Evolutionary conservation across 2,797 vertebrate genomes (phyloP).

Genomic region (Phylloscopus collybita): DNA sequence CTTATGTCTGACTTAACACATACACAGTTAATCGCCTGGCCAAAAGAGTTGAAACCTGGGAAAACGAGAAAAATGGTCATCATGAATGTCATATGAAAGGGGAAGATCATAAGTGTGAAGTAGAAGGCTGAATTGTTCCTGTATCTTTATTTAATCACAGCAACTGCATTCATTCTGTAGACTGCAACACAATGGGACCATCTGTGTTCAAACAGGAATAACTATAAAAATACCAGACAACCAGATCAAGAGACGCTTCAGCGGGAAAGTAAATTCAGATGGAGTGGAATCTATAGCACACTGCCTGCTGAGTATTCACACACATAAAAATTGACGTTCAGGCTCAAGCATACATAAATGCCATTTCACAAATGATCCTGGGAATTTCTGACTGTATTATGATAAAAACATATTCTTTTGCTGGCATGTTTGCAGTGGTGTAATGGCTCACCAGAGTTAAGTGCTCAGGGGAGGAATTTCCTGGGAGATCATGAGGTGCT

Average conservation of each 20-base stretch:
- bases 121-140: background rate
- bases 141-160: conserved; percentile 31
- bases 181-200: background rate
- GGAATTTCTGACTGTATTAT: background rate
- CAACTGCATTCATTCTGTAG: background rate
- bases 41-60: background rate
- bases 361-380: background rate
- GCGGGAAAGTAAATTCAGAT: conserved; percentile 22
- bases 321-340: background rate
- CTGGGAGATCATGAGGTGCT: background rate
- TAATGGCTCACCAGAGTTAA: background rate
- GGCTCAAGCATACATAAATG: background rate
- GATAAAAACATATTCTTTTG: background rate
- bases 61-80: background rate
- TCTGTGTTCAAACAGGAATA: background rate
- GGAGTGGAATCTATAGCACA: background rate
- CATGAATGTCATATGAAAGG: conserved; percentile 3
- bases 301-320: background rate
- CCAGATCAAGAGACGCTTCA: conserved; percentile 28
- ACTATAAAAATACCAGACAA: conserved; percentile 24
- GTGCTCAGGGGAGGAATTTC: background rate
- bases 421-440: background rate
- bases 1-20: conserved; percentile 25
- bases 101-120: background rate
- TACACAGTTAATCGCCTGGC: background rate